Conservation (phyloP, 2,888 invertebrate species). For the Deladenus siricidicola region DNA sequence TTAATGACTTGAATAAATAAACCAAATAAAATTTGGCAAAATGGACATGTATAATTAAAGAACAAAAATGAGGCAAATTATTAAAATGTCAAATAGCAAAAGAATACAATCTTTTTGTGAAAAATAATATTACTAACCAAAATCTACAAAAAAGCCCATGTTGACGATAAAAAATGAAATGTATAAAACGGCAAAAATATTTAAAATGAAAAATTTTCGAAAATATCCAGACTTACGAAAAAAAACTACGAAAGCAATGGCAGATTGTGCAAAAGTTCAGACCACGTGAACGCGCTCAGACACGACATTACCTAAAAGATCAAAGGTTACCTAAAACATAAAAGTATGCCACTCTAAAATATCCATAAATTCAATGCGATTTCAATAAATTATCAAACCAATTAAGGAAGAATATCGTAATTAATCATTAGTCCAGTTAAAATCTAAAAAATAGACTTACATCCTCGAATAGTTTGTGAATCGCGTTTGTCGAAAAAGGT, state of each 20-base stretch:
- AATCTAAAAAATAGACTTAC: constrained; percentile 13
- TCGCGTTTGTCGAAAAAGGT: constrained; percentile 14
- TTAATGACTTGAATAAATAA: no score
- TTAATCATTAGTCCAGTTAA: not conserved
- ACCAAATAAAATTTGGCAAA: no score
- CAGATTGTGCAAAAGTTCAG: constrained; percentile 8
- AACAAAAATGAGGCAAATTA: no score
- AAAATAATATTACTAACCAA: no score
- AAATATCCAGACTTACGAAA: not conserved
- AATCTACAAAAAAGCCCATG: no score
- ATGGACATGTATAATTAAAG: no score
- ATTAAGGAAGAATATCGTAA: not conserved
- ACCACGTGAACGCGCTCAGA: constrained; percentile 12
- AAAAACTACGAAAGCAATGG: not conserved
- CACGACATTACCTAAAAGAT: constrained; percentile 7
- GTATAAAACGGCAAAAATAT: no score
- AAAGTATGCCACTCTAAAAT: no score
- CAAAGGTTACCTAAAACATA: not conserved
- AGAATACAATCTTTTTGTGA: no score
- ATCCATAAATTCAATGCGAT: no score
- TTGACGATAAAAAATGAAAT: no score
- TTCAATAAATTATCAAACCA: not conserved
- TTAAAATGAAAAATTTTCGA: constrained; percentile 1
- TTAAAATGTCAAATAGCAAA: no score
- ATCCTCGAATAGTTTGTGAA: constrained; percentile 25